phyloP scores from a whole-genome alignment of 1,140 invertebrate species.

The Daktulosphaira vitifoliae region DNA sequence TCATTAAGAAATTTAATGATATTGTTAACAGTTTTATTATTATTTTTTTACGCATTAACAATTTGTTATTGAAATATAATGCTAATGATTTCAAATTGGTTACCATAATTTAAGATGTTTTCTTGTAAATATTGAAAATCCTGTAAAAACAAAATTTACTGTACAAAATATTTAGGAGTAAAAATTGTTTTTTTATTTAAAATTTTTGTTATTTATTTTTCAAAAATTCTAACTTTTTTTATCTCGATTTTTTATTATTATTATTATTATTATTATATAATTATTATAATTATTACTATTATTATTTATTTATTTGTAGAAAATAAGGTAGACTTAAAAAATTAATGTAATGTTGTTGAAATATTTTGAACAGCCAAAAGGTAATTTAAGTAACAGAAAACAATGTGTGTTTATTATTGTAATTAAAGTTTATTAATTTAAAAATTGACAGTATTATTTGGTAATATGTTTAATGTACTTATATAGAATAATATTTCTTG shows the following conservation, averaged over 20 bases:
- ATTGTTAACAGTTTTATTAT: slow-evolving; percentile 31
- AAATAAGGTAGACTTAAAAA: slow-evolving; percentile 18
- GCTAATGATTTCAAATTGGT: slow-evolving; percentile 34
- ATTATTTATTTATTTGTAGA: slow-evolving; percentile 20
- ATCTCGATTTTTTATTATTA: slow-evolving; percentile 22
- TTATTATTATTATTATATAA: not conserved
- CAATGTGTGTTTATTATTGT: slow-evolving; percentile 24
- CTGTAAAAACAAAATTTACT: slow-evolving; percentile 20
- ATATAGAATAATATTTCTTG: slow-evolving; percentile 22
- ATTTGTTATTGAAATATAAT: slow-evolving; percentile 33
- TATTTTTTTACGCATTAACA: slow-evolving; percentile 33
- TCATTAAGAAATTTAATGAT: slow-evolving; percentile 10
- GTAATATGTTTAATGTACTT: slow-evolving; percentile 30
- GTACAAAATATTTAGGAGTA: slow-evolving; percentile 23
- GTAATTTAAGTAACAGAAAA: slow-evolving; percentile 5
- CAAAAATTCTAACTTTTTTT: slow-evolving; percentile 32
- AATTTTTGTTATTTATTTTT: slow-evolving; percentile 34
- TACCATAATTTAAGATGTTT: slow-evolving; percentile 31
- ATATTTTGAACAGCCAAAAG: slow-evolving; percentile 24
- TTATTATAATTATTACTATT: slow-evolving; percentile 29
- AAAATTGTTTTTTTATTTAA: slow-evolving; percentile 31
- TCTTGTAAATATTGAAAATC: slow-evolving; percentile 10
- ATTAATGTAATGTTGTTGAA: slow-evolving; percentile 20
- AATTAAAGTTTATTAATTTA: slow-evolving; percentile 23
- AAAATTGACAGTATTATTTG: slow-evolving; percentile 31